Percentiles rank a stretch among this genome's conserved stretches.
Evolutionary conservation across 2,888 invertebrate genomes (phyloP).

Genomic region (Cerceris ruficornis): DNA sequence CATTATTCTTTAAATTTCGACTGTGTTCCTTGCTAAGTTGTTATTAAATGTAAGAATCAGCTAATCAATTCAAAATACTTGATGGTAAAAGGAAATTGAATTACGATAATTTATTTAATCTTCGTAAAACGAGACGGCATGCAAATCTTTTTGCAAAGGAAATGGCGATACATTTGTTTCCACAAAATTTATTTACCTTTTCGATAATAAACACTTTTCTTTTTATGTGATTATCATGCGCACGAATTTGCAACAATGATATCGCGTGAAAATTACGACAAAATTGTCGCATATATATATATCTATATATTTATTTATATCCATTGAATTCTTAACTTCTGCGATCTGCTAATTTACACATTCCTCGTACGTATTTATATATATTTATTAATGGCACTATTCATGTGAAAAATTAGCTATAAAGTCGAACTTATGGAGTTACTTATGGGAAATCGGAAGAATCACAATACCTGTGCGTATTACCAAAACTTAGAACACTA

Average conservation of each 20-base stretch:
- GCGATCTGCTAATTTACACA: background rate
- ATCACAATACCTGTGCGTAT: constrained; percentile 35
- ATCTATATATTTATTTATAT: no score
- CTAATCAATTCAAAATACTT: no score
- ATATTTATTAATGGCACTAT: constrained; percentile 48
- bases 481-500: constrained; percentile 18
- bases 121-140: no score
- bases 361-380: constrained; percentile 1
- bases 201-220: background rate
- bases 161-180: no score
- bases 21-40: background rate
- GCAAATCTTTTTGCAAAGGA: no score
- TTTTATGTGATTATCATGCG: background rate
- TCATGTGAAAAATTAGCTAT: constrained; percentile 34
- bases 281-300: background rate
- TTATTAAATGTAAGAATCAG: no score
- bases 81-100: no score
- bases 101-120: no score
- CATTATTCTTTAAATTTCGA: background rate
- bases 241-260: background rate
- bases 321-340: constrained; percentile 6
- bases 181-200: background rate
- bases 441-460: background rate
- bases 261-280: background rate
- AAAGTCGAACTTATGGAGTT: background rate